These are phyloP conservation scores for Sciaenops ocellatus DNA, from an alignment of 2,797 vertebrate species.

Conservation along the genomic window DNA sequence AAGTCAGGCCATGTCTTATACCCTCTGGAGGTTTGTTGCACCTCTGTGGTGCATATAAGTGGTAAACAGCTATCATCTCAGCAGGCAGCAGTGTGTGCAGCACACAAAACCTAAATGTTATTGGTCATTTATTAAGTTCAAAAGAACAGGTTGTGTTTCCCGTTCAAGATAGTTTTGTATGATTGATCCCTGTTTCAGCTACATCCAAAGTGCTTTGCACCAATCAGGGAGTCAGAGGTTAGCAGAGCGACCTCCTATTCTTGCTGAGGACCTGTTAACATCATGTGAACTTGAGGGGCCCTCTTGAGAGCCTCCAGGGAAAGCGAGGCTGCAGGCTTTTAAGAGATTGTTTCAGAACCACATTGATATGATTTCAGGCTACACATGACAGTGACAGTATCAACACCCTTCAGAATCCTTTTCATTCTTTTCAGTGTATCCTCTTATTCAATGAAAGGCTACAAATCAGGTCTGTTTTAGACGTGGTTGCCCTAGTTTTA, in stretches of 20 bases:
- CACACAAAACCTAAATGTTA: background rate
- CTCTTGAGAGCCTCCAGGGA: constrained; percentile 5
- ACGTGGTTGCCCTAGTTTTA: background rate
- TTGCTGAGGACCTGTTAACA: background rate
- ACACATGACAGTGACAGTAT: background rate
- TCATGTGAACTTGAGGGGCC: constrained; percentile 1
- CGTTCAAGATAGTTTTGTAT: background rate
- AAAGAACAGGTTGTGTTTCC: background rate
- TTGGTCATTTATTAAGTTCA: background rate
- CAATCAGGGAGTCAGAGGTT: constrained; percentile 1
- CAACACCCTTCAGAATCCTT: background rate
- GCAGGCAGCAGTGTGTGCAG: background rate
- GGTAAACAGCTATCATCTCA: background rate
- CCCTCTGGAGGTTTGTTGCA: too few relatives aligned
- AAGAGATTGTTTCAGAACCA: background rate
- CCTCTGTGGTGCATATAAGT: too few relatives aligned
- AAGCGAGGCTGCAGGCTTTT: background rate
- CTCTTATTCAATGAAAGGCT: background rate
- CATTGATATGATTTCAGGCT: background rate
- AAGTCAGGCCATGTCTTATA: background rate
- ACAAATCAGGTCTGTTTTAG: background rate
- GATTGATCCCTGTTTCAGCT: background rate
- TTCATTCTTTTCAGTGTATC: background rate
- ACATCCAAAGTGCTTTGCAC: background rate
- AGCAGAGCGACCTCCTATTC: background rate